Percentiles rank a stretch among this genome's conserved stretches.
Evolutionary conservation across 2,113 vertebrate species (phyloP).

Genomic region (Anser cygnoides): DNA sequence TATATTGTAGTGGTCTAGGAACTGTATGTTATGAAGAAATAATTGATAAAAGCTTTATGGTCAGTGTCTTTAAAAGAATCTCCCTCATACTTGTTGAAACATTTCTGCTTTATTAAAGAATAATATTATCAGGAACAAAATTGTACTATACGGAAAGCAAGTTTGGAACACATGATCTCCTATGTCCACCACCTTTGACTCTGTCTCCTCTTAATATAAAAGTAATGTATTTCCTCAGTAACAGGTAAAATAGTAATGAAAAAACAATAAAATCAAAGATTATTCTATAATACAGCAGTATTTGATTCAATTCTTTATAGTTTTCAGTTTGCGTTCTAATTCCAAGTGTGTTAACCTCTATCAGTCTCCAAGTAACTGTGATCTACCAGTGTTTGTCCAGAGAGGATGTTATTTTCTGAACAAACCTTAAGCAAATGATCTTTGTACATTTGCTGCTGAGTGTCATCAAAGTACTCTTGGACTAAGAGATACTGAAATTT

Average conservation of each 20-base stretch:
- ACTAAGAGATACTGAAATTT: background rate
- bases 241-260: background rate
- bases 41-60: background rate
- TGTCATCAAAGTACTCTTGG: background rate
- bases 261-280: background rate
- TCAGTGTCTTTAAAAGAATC: background rate
- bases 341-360: background rate
- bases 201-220: background rate
- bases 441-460: fast-evolving
- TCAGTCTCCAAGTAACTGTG: background rate
- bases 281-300: background rate
- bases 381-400: background rate
- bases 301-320: background rate
- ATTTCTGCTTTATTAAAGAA: background rate
- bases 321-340: background rate
- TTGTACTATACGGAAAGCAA: background rate
- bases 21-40: background rate
- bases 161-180: background rate
- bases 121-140: background rate
- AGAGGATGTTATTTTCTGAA: background rate
- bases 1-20: background rate
- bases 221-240: background rate
- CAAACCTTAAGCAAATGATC: background rate
- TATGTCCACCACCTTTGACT: background rate
- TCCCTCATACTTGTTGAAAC: background rate